phyloP scores from a whole-genome alignment of 2,888 invertebrate species.

The Nysson spinosus region DNA sequence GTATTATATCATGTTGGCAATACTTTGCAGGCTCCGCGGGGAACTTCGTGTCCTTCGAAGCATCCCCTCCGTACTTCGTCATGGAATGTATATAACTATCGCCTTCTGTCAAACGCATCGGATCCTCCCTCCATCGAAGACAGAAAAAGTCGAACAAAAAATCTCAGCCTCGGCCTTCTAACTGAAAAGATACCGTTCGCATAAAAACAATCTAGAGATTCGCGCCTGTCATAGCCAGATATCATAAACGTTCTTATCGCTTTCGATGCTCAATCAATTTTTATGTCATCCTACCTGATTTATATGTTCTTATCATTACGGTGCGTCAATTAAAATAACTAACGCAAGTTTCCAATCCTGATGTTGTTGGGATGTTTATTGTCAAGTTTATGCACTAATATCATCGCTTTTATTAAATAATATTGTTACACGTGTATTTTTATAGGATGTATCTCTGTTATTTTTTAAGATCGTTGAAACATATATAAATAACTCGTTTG shows the following conservation, averaged over 20 bases:
- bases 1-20: not conserved
- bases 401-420: no score
- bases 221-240: slow-evolving; percentile 45
- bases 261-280: slow-evolving; percentile 20
- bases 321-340: no score
- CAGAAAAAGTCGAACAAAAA: slow-evolving; percentile 35
- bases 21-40: not conserved
- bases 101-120: slow-evolving; percentile 51
- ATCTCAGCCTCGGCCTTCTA: not conserved
- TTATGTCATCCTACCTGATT: not conserved
- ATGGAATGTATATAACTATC: slow-evolving; percentile 34
- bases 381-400: no score
- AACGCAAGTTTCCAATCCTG: no score
- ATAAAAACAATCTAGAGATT: slow-evolving; percentile 29
- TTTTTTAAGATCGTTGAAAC: no score
- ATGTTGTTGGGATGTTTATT: no score
- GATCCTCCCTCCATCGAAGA: slow-evolving; percentile 13
- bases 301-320: no score
- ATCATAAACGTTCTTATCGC: slow-evolving; percentile 43
- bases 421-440: no score
- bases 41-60: slow-evolving; percentile 15
- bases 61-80: slow-evolving; percentile 41
- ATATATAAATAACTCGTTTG: no score
- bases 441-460: no score
- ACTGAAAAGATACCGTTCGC: slow-evolving; percentile 33